Percentiles rank a stretch among this genome's conserved stretches.
Evolutionary conservation across 1,140 invertebrate species (phyloP).

Genomic region (Pseudobourletiella spinata): DNA sequence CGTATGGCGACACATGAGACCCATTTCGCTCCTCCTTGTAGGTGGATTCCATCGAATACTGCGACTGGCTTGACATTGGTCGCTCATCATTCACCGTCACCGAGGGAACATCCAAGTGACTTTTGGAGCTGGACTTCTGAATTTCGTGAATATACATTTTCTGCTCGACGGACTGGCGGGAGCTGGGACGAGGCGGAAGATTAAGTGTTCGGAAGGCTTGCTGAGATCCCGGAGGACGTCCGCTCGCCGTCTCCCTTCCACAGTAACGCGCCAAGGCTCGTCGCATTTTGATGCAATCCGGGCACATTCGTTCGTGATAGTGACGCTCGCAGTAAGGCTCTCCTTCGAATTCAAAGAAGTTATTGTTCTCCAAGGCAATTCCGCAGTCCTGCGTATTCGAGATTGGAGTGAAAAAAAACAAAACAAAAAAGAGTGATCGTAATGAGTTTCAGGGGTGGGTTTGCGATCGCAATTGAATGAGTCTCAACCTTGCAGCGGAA

Average conservation of each 20-base stretch:
- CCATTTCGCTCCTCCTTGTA: constrained; percentile 6
- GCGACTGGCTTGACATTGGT: background rate
- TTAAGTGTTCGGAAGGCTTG: constrained; percentile 13
- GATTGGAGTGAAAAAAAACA: no score
- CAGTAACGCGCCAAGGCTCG: constrained; percentile 27
- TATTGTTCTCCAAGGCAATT: constrained; percentile 43
- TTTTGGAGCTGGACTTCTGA: background rate
- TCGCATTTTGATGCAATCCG: constrained; percentile 34
- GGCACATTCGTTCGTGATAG: constrained; percentile 33
- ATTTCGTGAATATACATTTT: background rate
- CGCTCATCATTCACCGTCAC: constrained; percentile 5
- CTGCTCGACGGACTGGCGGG: constrained; percentile 1
- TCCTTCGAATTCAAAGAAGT: constrained; percentile 45
- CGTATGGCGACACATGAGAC: background rate
- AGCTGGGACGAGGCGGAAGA: background rate
- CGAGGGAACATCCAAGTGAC: background rate
- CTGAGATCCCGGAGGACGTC: constrained; percentile 4
- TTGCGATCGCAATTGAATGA: background rate
- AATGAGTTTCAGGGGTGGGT: no score
- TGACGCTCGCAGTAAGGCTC: constrained; percentile 40
- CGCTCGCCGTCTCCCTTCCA: constrained; percentile 7
- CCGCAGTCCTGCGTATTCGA: constrained; percentile 50
- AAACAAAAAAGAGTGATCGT: no score
- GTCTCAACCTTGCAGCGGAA: constrained; percentile 53
- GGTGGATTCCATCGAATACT: background rate